phyloP scores from a whole-genome alignment of 2,797 vertebrate species.

The Tiaroga cobitis region DNA sequence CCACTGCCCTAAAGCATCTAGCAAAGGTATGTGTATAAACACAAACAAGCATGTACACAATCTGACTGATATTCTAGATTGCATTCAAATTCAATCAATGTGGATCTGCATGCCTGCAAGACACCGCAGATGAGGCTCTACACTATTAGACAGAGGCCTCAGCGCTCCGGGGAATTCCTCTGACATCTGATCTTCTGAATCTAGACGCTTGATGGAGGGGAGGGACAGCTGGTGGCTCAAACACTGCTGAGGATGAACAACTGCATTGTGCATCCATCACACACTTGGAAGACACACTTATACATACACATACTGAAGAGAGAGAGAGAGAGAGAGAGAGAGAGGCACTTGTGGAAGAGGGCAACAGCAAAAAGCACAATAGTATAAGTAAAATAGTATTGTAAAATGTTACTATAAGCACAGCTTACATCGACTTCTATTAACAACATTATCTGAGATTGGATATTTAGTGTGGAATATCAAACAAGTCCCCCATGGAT shows the following conservation, averaged over 20 bases:
- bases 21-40: background rate
- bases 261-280: background rate
- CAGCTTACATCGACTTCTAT: background rate
- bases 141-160: slow-evolving; percentile 22
- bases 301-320: background rate
- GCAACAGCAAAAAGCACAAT: background rate
- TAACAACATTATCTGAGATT: background rate
- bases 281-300: background rate
- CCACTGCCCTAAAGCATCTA: background rate
- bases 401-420: background rate
- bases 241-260: slow-evolving; percentile 24
- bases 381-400: too few species aligned
- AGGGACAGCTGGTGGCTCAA: slow-evolving; percentile 52
- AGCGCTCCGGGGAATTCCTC: slow-evolving; percentile 52
- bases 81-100: background rate
- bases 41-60: slow-evolving; percentile 19
- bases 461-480: slow-evolving; percentile 20
- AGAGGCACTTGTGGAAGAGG: background rate
- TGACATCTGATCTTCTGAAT: slow-evolving; percentile 59
- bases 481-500: slow-evolving; percentile 3
- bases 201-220: slow-evolving; percentile 42
- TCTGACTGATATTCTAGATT: slow-evolving; percentile 10
- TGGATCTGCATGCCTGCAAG: slow-evolving; percentile 17
- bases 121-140: slow-evolving; percentile 5
- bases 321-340: background rate